Base-by-base conservation (phyloP, 1,140 invertebrate species). In the Cydia fagiglandana region DNA sequence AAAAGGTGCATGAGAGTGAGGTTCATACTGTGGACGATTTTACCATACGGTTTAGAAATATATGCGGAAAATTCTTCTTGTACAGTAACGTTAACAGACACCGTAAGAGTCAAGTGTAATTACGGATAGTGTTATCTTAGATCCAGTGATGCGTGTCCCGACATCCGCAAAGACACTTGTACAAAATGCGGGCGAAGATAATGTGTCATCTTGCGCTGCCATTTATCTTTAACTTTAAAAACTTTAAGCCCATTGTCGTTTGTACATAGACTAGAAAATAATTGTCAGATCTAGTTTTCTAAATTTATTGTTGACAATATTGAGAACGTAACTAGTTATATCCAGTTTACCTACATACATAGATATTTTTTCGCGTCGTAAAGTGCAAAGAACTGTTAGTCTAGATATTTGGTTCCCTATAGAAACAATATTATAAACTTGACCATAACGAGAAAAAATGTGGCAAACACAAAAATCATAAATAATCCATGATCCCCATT, bases 81-180 rank as follows among this genome's bases (percentile, higher is more conserved):
- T 41, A 70, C n/a, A 41, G 34, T 70, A 38, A 70, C n/a, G 66
- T 73, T 75, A 75, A 64, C 34, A 53, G 56, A 77, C 83, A 73
- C 86, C 78, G 81, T 84, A 82, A 83, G 80, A 89, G 87, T 89
- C 90, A 92, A 92, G 90, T 92, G 89, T 86, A 89, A 75, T 81
- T 84, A 66, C 77, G 84, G 86, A 89, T 90, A 92, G 73, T 79
- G 76, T 78, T 92, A 92, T 92, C 90, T 87, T 80, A 76, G 76
- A 85, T 84, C 80, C 88, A 82, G 53, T 87, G 85, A 81, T 85
- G 89, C 89, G 86, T 92, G 86, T 86, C 89, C 83, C 81, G 64
- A 70, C 66, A 70, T 83, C 82, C 79, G 80, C 78, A 77, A 66
- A 78, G 78, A 73, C 80, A 81, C 45, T 13, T 3, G 45, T 47